phyloP scores from a whole-genome alignment of 2,888 invertebrate species.

The Hymenopus coronatus region DNA sequence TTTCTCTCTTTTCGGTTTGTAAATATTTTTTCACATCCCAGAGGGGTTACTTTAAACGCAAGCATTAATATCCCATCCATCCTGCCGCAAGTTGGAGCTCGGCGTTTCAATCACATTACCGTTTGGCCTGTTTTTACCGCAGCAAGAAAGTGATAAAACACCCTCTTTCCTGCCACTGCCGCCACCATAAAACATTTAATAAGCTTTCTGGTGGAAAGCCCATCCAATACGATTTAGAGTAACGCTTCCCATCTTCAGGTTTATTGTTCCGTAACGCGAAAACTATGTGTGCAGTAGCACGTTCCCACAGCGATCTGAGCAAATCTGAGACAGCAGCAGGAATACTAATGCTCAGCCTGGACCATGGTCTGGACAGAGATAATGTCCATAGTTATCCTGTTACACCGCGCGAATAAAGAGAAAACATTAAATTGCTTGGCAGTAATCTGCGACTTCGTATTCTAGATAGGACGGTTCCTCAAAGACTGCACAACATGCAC shows the following conservation, averaged over 20 bases:
- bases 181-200: neutral
- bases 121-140: neutral
- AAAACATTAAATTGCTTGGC: neutral
- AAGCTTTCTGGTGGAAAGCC: neutral
- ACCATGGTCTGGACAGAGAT: neutral
- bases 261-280: neutral
- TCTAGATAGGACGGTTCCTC: neutral
- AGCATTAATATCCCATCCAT: neutral
- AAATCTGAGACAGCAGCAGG: too few species aligned
- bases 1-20: too few species aligned
- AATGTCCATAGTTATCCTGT: neutral
- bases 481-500: neutral
- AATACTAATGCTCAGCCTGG: neutral
- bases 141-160: neutral
- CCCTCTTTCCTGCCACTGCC: neutral
- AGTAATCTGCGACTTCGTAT: neutral
- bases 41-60: neutral
- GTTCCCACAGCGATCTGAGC: neutral
- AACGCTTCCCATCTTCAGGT: neutral
- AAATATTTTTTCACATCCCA: too few species aligned
- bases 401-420: neutral
- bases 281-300: neutral
- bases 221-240: neutral
- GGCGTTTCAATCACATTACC: neutral
- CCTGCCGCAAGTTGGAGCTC: neutral